Conservation (phyloP, 35 echinoderm and acorn worm species). For the Amphiura filiformis region DNA sequence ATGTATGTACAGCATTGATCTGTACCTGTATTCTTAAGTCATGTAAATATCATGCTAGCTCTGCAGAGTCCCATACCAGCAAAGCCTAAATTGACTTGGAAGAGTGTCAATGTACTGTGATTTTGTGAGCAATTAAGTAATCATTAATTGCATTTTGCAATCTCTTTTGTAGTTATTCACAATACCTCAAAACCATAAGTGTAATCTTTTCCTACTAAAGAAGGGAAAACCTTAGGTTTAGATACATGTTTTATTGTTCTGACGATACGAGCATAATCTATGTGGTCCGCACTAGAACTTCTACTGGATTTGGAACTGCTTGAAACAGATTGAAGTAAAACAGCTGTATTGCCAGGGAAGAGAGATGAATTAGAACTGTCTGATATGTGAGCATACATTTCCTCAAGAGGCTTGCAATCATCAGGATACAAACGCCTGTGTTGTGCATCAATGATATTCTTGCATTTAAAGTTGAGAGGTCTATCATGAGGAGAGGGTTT, state of each 20-base stretch:
- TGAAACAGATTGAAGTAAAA: constrained; percentile 15
- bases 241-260: constrained; percentile 62
- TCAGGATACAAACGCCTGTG: constrained; percentile 57
- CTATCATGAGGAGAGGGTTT: constrained; percentile 74
- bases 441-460: constrained; percentile 94
- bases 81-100: no score
- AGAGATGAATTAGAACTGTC: constrained; percentile 53
- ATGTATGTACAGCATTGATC: no score
- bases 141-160: no score
- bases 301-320: not conserved
- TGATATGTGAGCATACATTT: constrained; percentile 89
- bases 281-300: not conserved
- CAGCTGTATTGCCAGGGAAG: constrained; percentile 50
- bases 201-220: constrained; percentile 65
- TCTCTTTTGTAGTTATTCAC: no score
- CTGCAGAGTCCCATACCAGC: no score
- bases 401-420: constrained; percentile 38
- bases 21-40: no score
- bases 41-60: no score
- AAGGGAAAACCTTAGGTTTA: constrained; percentile 61
- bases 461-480: constrained; percentile 88
- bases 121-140: no score
- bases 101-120: no score
- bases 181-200: constrained; percentile 85
- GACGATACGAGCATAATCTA: constrained; percentile 46